Evolutionary conservation across 2,888 invertebrate species (phyloP).

Genomic region (Microplitis deprimator): DNA sequence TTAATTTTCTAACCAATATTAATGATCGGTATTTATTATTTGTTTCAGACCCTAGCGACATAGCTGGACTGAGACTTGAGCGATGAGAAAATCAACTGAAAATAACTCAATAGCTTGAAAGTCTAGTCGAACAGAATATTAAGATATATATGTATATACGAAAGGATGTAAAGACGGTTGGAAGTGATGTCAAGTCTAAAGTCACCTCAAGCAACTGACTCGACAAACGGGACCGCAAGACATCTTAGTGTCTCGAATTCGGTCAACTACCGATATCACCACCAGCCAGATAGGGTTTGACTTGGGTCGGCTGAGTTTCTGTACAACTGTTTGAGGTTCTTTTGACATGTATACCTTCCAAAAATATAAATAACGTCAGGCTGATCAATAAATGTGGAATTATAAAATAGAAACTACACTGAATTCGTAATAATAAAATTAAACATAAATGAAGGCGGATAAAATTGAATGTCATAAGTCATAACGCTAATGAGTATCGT

Average conservation of each 20-base stretch:
- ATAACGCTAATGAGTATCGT: neutral
- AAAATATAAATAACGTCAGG: neutral
- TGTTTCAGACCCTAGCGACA: conserved; percentile 70
- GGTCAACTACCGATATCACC: conserved; percentile 5
- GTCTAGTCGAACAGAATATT: neutral
- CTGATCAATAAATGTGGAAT: neutral
- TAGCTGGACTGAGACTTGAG: conserved; percentile 55
- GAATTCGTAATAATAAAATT: no score
- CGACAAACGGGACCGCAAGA: conserved; percentile 32
- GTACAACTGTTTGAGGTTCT: conserved; percentile 12
- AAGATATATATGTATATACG: neutral
- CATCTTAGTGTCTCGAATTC: conserved; percentile 27
- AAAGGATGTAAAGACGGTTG: neutral
- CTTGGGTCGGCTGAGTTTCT: neutral
- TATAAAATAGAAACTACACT: no score
- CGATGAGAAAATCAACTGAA: neutral
- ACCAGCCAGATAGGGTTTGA: conserved; percentile 29
- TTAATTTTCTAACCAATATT: neutral
- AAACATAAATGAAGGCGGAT: neutral
- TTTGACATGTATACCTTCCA: conserved; percentile 7
- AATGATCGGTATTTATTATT: neutral
- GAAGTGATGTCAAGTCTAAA: conserved; percentile 5
- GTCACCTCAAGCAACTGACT: conserved; percentile 13
- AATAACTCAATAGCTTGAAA: neutral
- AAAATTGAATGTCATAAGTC: neutral